phyloP scores from a whole-genome alignment of 2,113 vertebrate genomes.

The Actenoides hombroni region DNA sequence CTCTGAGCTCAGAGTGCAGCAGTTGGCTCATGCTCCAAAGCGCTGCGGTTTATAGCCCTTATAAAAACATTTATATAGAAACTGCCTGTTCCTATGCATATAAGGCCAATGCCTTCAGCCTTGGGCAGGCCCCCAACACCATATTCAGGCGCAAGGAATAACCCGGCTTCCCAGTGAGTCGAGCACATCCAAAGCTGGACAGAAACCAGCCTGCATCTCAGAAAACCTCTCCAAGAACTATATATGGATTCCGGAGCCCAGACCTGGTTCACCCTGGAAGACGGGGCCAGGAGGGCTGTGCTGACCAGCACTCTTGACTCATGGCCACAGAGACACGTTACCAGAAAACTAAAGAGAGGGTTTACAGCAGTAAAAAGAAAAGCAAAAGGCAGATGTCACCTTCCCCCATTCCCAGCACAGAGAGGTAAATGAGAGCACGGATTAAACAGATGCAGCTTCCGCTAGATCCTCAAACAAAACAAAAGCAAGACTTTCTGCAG shows the following conservation, averaged over 20 bases:
- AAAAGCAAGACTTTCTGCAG: not conserved
- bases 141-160: conserved; percentile 8
- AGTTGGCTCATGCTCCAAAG: not conserved
- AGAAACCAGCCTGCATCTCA: conserved; percentile 16
- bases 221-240: conserved; percentile 32
- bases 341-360: not conserved
- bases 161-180: not conserved
- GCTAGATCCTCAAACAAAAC: not conserved
- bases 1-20: not conserved
- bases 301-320: not conserved
- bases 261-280: not conserved
- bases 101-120: conserved; percentile 52
- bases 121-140: conserved; percentile 32
- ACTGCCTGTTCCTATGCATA: conserved; percentile 52
- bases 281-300: not conserved
- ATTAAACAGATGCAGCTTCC: not conserved
- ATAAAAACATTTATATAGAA: conserved; percentile 64
- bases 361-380: not conserved
- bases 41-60: not conserved
- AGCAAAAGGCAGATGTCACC: not conserved
- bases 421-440: not conserved
- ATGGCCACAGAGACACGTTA: not conserved
- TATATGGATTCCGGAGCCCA: conserved; percentile 39
- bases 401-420: not conserved
- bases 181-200: conserved; percentile 39